Evolutionary conservation across 2,888 invertebrate species (phyloP).

Genomic region (Tanypteryx hageni): DNA sequence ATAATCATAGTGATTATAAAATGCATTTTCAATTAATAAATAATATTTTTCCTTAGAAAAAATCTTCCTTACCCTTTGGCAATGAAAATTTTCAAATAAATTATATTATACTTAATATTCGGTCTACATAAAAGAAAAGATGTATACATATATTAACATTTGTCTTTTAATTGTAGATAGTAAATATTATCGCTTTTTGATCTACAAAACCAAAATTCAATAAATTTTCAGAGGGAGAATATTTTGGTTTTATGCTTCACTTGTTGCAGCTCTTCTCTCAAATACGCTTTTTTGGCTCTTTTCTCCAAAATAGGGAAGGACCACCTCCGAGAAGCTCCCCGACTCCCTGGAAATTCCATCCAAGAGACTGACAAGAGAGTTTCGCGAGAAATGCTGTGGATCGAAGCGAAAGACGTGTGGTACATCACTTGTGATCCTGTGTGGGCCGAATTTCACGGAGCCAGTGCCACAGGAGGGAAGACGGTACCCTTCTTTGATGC

Average conservation of each 20-base stretch:
- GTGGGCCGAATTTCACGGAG: constrained; percentile 95
- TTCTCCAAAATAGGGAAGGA: constrained; percentile 73
- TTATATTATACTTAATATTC: too few relatives aligned
- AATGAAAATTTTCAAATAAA: too few relatives aligned
- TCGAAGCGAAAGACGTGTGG: constrained; percentile 91
- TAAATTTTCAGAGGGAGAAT: too few relatives aligned
- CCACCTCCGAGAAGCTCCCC: constrained; percentile 74
- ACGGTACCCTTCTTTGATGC: constrained; percentile 90
- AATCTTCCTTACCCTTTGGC: too few relatives aligned
- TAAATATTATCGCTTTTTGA: too few relatives aligned
- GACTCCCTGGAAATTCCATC: constrained; percentile 59
- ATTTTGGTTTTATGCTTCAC: neutral
- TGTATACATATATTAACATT: too few relatives aligned
- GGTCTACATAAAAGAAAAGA: too few relatives aligned
- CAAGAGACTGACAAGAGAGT: constrained; percentile 41
- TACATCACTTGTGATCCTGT: constrained; percentile 91
- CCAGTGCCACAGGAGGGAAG: constrained; percentile 83
- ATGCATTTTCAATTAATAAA: too few relatives aligned
- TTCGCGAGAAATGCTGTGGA: constrained; percentile 80
- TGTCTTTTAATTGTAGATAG: too few relatives aligned
- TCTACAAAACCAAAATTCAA: too few relatives aligned
- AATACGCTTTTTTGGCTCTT: neutral
- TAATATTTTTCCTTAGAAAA: too few relatives aligned
- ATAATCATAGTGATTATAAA: too few relatives aligned
- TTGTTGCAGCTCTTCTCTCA: constrained; percentile 69